Base-by-base conservation (phyloP, 1,140 invertebrate genomes). In the Drosophila nikananu region DNA sequence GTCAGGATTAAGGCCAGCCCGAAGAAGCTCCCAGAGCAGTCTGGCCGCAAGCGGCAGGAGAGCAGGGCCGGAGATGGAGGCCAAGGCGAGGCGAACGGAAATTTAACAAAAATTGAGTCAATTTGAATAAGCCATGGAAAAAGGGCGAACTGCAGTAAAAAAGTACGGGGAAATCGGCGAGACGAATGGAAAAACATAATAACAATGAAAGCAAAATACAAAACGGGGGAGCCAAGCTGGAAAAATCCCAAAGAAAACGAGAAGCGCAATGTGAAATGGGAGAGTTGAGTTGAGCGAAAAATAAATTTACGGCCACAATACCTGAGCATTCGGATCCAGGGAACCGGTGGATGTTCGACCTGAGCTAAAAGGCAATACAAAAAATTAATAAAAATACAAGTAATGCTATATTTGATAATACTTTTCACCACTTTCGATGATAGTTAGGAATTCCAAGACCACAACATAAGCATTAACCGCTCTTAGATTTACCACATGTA, bases 31-130 rank as follows among this genome's bases (percentile, higher is more conserved):
- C 30, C 30, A 46, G 35, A 39, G 48, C 55, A 32, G 32, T 35
- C 60, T 60, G 41, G 51, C 41, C 63, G 76, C 70, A 63, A 80
- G 23, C 65, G 39, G 67, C 74, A 66, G 75, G 75, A 76, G 54
- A 60, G 59, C 23, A 15, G 23, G 21, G 15, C 48, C 39, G 65
- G 75, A 57, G 65, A 63, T 59, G 39, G 32, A 55, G 39, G 42
- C 42, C 75, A 68, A 77, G 64, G 51, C 64, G 48, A 70, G 52
- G 67, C 64, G 54, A 87, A 62, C 83, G 86, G 86, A 89, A 89
- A 89, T 89, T 89, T 82, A 90, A 89, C 84, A 90, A 90, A 89
- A 89, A 89, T 89, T 89, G 74, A 90, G 62, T 89, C 79, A 90
- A 90, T 90, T 89, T 90, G 86, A 89, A 90, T 89, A 89, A 89